These are phyloP conservation scores for Trematomus bernacchii DNA, from an alignment of 2,797 vertebrate genomes.

Conservation along the genomic window DNA sequence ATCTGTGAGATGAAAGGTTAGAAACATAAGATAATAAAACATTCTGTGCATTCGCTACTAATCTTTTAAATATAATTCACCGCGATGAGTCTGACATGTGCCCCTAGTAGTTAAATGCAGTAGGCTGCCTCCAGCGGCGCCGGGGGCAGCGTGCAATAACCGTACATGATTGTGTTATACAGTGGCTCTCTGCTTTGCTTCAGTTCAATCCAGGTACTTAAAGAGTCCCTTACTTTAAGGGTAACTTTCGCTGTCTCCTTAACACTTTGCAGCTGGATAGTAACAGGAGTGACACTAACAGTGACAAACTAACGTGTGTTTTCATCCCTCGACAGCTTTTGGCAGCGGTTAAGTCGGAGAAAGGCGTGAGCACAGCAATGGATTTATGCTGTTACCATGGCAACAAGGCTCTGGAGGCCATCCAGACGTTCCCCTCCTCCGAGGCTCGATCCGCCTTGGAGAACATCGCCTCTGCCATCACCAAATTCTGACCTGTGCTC, in stretches of 20 bases:
- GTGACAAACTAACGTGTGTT: conserved; percentile 68
- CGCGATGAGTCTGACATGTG: conserved; percentile 33
- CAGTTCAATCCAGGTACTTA: background rate
- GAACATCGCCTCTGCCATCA: conserved; percentile 94
- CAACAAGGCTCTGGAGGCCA: conserved; percentile 94
- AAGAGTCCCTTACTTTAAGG: conserved; percentile 14
- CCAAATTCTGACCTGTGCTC: conserved; percentile 88
- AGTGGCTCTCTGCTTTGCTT: conserved; percentile 1
- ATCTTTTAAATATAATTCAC: conserved; percentile 10
- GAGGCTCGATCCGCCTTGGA: conserved; percentile 96
- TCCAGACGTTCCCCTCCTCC: conserved; percentile 94
- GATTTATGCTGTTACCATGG: conserved; percentile 98
- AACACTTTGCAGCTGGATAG: conserved; percentile 38
- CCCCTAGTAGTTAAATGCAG: conserved; percentile 31
- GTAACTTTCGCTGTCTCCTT: conserved; percentile 43
- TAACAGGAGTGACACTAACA: conserved; percentile 44
- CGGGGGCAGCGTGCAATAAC: conserved; percentile 27
- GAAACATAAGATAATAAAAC: background rate
- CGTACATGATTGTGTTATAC: conserved; percentile 8
- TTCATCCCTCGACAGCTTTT: conserved; percentile 88
- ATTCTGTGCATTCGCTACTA: conserved; percentile 17
- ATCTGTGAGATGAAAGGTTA: conserved; percentile 16
- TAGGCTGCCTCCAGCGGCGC: conserved; percentile 40
- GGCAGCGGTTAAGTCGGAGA: conserved; percentile 91
- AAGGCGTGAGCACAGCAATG: conserved; percentile 94